These are phyloP conservation scores for Ameiurus melas DNA, from an alignment of 2,113 vertebrate genomes.

Conservation along the genomic window DNA sequence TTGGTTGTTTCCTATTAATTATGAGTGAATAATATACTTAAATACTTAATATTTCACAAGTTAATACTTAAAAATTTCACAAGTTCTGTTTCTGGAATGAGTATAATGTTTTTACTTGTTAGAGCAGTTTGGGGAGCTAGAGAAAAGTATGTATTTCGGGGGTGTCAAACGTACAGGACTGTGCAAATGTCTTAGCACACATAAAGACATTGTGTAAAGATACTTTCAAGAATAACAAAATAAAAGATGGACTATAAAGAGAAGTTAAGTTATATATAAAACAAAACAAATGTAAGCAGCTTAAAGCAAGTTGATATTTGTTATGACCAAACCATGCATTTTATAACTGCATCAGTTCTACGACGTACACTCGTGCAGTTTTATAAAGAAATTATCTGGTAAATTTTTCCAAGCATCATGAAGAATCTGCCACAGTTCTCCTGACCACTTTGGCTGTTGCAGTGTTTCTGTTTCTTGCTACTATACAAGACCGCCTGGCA, in stretches of 20 bases:
- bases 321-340: neutral
- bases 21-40: neutral
- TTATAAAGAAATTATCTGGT: neutral
- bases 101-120: neutral
- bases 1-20: neutral
- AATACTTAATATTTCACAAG: neutral
- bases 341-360: neutral
- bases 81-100: neutral
- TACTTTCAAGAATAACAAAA: neutral
- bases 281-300: no score
- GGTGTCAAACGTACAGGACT: neutral
- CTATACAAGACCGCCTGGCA: neutral
- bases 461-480: neutral
- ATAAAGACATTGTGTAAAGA: neutral
- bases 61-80: neutral
- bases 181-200: neutral
- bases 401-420: neutral
- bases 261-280: neutral
- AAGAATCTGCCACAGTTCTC: neutral
- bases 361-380: neutral
- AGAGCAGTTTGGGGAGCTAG: neutral
- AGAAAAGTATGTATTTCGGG: neutral
- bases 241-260: neutral
- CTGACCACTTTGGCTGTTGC: neutral
- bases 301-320: neutral